A percentile compares a stretch with the other conserved stretches of the same genome.
phyloP scores from a whole-genome alignment of 2,888 invertebrate genomes.

The Lydus trimaculatus region DNA sequence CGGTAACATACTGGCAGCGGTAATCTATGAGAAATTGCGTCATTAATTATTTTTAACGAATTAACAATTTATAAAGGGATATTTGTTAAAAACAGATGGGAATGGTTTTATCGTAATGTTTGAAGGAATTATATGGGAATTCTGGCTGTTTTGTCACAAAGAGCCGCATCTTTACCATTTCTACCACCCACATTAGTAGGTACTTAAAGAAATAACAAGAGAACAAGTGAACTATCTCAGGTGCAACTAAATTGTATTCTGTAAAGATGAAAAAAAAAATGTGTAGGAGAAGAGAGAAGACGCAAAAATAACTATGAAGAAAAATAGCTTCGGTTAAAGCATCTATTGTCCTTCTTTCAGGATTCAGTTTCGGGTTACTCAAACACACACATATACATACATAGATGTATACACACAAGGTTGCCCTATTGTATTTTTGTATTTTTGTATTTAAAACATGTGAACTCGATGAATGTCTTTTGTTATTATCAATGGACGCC shows the following conservation, averaged over 20 bases:
- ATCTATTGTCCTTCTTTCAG: slow-evolving; percentile 37
- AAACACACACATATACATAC: neutral
- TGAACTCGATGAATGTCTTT: slow-evolving; percentile 49
- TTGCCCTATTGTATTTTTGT: slow-evolving; percentile 40
- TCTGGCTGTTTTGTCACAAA: neutral
- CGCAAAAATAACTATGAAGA: slow-evolving; percentile 30
- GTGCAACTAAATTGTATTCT: slow-evolving; percentile 44
- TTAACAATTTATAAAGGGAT: slow-evolving; percentile 19
- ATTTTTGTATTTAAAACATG: slow-evolving; percentile 45
- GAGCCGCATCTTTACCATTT: slow-evolving; percentile 12
- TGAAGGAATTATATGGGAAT: neutral
- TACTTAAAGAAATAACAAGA: slow-evolving; percentile 39
- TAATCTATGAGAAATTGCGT: slow-evolving; percentile 40
- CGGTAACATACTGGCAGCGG: slow-evolving; percentile 39
- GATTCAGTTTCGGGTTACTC: slow-evolving; percentile 44
- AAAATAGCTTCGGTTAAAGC: slow-evolving; percentile 37
- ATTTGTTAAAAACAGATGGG: neutral
- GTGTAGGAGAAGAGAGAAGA: neutral
- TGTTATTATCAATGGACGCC: slow-evolving; percentile 50
- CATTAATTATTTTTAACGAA: slow-evolving; percentile 47
- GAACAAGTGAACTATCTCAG: slow-evolving; percentile 51
- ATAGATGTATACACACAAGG: slow-evolving; percentile 46
- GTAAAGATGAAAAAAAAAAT: slow-evolving; percentile 32
- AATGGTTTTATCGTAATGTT: neutral
- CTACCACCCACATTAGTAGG: slow-evolving; percentile 36